These are phyloP conservation scores for Leucophenga montana DNA, from an alignment of 2,888 invertebrate genomes.

Conservation along the genomic window DNA sequence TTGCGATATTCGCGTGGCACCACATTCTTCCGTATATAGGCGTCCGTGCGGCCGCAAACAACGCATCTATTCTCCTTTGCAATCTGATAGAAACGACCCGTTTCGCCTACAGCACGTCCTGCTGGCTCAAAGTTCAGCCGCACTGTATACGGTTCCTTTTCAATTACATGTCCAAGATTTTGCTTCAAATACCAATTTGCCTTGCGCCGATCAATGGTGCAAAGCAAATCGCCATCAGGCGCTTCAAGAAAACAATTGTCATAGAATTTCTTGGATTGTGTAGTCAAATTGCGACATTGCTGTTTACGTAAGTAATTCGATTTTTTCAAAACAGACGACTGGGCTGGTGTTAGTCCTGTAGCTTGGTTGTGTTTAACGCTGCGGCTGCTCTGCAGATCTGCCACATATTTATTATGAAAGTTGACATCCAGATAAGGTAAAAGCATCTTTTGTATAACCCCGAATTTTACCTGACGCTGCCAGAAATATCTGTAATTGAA, in stretches of 20 bases:
- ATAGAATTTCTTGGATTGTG: conserved; percentile 79
- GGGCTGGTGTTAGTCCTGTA: conserved; percentile 6
- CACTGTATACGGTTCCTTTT: conserved; percentile 77
- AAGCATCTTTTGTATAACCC: conserved; percentile 48
- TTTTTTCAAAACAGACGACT: conserved; percentile 1
- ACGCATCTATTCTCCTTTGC: conserved; percentile 85
- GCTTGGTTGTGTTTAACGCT: not conserved
- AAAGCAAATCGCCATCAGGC: conserved; percentile 84
- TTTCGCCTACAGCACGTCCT: conserved; percentile 80
- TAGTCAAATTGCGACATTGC: conserved; percentile 52
- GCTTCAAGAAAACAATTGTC: conserved; percentile 85
- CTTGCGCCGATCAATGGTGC: conserved; percentile 84
- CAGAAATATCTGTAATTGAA: conserved; percentile 50
- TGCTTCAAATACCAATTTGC: conserved; percentile 79
- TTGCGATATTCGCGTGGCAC: conserved; percentile 87
- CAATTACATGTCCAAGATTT: conserved; percentile 73
- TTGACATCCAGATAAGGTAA: conserved; percentile 65
- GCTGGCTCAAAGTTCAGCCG: conserved; percentile 85
- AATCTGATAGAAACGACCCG: conserved; percentile 82
- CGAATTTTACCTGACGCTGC: conserved; percentile 45
- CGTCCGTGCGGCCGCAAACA: conserved; percentile 81
- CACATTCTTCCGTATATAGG: conserved; percentile 85
- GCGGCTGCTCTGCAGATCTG: conserved; percentile 20
- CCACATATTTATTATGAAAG: conserved; percentile 56
- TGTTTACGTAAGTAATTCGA: conserved; percentile 33